These are phyloP conservation scores for Lypha dubia DNA, from an alignment of 2,888 invertebrate species.

Conservation along the genomic window DNA sequence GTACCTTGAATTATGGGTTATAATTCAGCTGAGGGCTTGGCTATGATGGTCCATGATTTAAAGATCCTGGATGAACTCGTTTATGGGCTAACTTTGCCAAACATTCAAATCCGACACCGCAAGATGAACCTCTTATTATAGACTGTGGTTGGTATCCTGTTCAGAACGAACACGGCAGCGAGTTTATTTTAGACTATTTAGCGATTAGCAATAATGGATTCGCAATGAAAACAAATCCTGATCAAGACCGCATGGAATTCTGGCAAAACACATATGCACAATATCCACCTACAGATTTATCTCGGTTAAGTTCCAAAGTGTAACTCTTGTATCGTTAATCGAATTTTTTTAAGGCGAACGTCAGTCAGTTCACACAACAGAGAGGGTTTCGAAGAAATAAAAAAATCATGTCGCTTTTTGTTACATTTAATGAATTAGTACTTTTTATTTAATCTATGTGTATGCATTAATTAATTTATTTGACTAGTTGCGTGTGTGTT, in stretches of 20 bases:
- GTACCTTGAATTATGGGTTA: constrained; percentile 85
- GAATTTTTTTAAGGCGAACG: too few relatives aligned
- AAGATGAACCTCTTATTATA: constrained; percentile 49
- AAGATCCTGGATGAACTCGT: constrained; percentile 76
- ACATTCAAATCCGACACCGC: constrained; percentile 83
- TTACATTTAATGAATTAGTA: constrained; percentile 72
- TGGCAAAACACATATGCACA: constrained; percentile 80
- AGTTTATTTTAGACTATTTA: constrained; percentile 78
- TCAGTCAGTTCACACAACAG: not conserved
- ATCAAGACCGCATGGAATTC: constrained; percentile 79
- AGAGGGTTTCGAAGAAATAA: not conserved
- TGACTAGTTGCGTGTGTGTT: constrained; percentile 63
- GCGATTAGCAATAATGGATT: constrained; percentile 76
- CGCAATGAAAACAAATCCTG: constrained; percentile 79
- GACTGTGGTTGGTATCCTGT: constrained; percentile 78
- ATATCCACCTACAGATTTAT: constrained; percentile 76
- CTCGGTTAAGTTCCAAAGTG: constrained; percentile 75
- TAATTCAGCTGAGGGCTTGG: constrained; percentile 85
- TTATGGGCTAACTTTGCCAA: constrained; percentile 88
- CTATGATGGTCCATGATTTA: constrained; percentile 76
- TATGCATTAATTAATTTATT: constrained; percentile 64
- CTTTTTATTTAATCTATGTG: constrained; percentile 59
- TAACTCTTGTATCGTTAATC: constrained; percentile 37
- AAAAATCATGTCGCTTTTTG: not conserved
- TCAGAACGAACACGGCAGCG: constrained; percentile 36